Evolutionary conservation across 1,140 invertebrate species (phyloP), one percentile per base, ranked within the genome.

Genomic region (Halotydeus destructor): DNA sequence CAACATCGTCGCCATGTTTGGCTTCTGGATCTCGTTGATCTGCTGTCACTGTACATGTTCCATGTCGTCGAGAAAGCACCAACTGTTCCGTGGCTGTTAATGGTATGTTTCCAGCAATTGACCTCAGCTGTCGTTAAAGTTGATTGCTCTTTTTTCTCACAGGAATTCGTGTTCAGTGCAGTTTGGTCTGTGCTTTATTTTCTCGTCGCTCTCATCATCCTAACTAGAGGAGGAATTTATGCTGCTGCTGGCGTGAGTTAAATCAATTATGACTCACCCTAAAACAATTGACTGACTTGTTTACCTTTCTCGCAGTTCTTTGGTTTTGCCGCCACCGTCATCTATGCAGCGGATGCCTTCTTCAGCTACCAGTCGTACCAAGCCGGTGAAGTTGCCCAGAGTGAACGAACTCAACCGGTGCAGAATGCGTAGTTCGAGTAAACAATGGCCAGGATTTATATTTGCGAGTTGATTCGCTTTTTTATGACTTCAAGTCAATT

Each of bases 31-130:
- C 44, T 82, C 77, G 0, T 70, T 74, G 11, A 74, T 83, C 59
- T 86, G 12, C 68, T 86, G 14, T 66, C 72, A 0, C 68, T 85
- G 41, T 85, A 85, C 59, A 54, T 83, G 38, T 80, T 86, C 55
- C 80, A 88, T 55, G 67, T 86, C 9, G 66, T 86, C 45, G 78
- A 84, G 54, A 79, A 76, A 56, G 74, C 80, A 51, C 75, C 75
- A 55, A 76, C 70, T 57, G 75, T 88, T 42, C 82, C 81, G 0
- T 89, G 83, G 83, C 55, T 80, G 19, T 76, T 78, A 57, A 71
- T 85, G 52, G 82, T 77, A 64, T 69, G 70, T 67, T 35, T 30
- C n/a, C n/a, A 30, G 9, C 9, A 14, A 9, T 30, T 9, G 9
- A 30, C 32, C 16, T 8, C 12, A 8, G 16, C 26, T 14, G 22